phyloP scores from a whole-genome alignment of 1,140 invertebrate genomes.

The Zaprionus vittiger region DNA sequence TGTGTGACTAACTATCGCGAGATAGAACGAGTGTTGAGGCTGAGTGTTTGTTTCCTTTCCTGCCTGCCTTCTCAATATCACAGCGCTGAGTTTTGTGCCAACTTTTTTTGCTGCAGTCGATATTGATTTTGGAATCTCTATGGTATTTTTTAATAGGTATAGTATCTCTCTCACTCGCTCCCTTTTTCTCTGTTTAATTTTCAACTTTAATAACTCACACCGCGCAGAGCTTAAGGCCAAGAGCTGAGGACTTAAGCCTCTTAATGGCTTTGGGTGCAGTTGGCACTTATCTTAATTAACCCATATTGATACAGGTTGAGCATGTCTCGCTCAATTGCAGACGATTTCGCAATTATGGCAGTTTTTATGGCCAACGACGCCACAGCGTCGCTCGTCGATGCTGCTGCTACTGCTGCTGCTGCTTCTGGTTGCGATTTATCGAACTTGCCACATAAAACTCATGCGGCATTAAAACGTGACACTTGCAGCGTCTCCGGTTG shows the following conservation, averaged over 20 bases:
- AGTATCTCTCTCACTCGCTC: not conserved
- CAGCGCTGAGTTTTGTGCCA: not conserved
- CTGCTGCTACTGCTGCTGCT: not conserved
- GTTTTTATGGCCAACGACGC: conserved; percentile 41
- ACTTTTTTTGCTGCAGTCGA: not conserved
- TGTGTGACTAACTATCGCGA: not conserved
- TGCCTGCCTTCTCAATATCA: not conserved
- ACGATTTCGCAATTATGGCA: conserved; percentile 57
- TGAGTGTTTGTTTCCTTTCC: not conserved
- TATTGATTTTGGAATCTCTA: not conserved
- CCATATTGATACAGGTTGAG: conserved; percentile 29
- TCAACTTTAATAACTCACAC: not conserved
- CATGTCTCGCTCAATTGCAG: conserved; percentile 48
- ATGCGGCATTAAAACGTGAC: conserved; percentile 71
- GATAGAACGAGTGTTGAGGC: not conserved
- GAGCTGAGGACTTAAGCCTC: not conserved
- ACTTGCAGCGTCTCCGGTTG: conserved; percentile 34
- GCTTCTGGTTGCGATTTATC: conserved; percentile 43
- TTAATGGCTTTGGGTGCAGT: not conserved
- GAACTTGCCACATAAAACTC: conserved; percentile 68
- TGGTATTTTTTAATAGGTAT: not conserved
- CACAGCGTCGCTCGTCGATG: not conserved
- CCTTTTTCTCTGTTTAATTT: not conserved
- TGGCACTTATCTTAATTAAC: conserved; percentile 14
- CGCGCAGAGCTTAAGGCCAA: not conserved